Base-by-base conservation (phyloP, 2,888 invertebrate species). In the Serripes groenlandicus region DNA sequence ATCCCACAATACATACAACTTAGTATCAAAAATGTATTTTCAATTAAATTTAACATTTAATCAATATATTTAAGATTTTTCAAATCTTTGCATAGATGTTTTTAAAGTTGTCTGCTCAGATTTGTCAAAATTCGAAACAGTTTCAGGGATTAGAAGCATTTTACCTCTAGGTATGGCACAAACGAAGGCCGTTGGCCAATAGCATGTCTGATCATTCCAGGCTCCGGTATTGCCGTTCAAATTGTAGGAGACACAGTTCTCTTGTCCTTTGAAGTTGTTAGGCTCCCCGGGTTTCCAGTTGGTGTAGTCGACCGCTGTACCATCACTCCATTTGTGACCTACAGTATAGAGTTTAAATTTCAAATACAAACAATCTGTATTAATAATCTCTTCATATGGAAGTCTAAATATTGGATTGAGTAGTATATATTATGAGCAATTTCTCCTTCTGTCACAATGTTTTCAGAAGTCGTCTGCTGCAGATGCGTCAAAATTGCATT, bases 151-250 rank as follows among this genome's bases (percentile, higher is more conserved):
- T n/a, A n/a, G n/a, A 56, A 1, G 3, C 28, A 18, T 21, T 66
- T 34, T 79, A 90, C 92, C 91, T 83, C 84, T 86, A 11, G 83
- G 85, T 21, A 91, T 37, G 32, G 78, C 66, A 64, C 85, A 85
- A 4, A 85, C 56, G 34, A 73, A 81, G 9, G 78, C 56, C 35
- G 83, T 79, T 18, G 72, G 37, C 9, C 78, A n/a, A 64, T 86
- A 89, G 66, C 92, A 92, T 69, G 82, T 84, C 54, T 83, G 64
- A 69, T 92, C 92, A 73, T 89, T 90, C 92, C 92, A 92, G 0
- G 72, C 62, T 91, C 92, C 92, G 0, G 72, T 60, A 1, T 75
- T 64, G 0, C 21, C 23, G n/a, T 73, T 66, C 2, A 73, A 60
- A 60, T 69, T 74, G 49, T 84, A 75, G 71, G 83, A 82, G 0